Evolutionary conservation across 2,113 vertebrate species (phyloP).

Genomic region (Rhagologus leucostigma): DNA sequence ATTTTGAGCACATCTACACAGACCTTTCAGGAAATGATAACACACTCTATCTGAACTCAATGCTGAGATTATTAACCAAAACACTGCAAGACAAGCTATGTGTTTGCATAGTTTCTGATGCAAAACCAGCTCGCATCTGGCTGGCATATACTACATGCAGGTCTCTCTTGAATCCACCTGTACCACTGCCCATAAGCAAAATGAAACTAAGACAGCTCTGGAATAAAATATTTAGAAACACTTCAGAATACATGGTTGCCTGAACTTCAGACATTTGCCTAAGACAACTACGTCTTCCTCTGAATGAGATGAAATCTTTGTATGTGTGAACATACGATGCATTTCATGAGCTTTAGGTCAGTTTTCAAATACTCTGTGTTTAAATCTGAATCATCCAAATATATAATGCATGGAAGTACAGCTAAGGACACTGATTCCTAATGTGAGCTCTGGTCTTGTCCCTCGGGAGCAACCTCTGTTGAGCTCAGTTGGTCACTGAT

Average conservation of each 20-base stretch:
- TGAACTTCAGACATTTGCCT: background rate
- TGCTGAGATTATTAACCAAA: background rate
- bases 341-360: background rate
- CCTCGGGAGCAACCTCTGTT: background rate
- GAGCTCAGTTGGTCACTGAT: background rate
- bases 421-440: background rate
- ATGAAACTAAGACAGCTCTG: background rate
- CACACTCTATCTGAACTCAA: background rate
- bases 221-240: background rate
- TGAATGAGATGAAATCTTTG: background rate
- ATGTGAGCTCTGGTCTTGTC: background rate
- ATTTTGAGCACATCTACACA: background rate
- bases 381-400: background rate
- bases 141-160: background rate
- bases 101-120: background rate
- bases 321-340: background rate
- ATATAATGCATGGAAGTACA: background rate
- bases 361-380: background rate
- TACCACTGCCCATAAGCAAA: background rate
- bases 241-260: background rate
- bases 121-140: background rate
- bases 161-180: background rate
- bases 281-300: background rate
- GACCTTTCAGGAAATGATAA: background rate
- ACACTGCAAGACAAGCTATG: background rate